These are phyloP conservation scores for Eledona agricola DNA, from an alignment of 2,888 invertebrate species.

Conservation along the genomic window DNA sequence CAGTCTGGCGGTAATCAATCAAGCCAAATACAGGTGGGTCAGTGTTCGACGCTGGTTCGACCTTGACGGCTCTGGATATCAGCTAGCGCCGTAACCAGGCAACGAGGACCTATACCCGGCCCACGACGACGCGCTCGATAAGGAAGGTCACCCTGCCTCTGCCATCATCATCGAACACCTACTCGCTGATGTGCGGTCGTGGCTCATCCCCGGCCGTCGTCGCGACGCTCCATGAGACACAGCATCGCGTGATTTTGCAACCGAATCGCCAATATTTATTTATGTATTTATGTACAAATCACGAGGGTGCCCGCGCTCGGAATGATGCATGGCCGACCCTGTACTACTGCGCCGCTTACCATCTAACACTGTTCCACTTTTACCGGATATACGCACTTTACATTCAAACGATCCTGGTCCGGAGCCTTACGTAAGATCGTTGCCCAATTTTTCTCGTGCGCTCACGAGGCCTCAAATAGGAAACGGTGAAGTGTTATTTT, in stretches of 20 bases:
- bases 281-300: conserved; percentile 13
- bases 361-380: conserved; percentile 44
- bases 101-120: conserved; percentile 39
- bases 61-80: conserved; percentile 39
- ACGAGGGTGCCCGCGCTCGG: conserved; percentile 34
- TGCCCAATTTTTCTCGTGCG: conserved; percentile 16
- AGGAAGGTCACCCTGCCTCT: conserved; percentile 36
- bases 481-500: conserved; percentile 30
- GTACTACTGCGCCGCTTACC: conserved; percentile 51
- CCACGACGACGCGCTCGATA: conserved; percentile 35
- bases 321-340: conserved; percentile 49
- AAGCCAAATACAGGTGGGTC: conserved; percentile 41
- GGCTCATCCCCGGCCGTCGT: neutral
- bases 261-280: no score
- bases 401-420: conserved; percentile 32
- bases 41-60: conserved; percentile 37
- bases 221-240: no score
- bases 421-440: conserved; percentile 18
- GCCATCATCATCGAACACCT: conserved; percentile 15
- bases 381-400: conserved; percentile 44
- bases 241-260: no score
- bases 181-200: conserved; percentile 5
- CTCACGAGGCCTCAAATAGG: conserved; percentile 24
- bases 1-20: conserved; percentile 34
- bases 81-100: conserved; percentile 39